These are phyloP conservation scores for Teleiodes luculella DNA, from an alignment of 2,888 invertebrate genomes.

Conservation along the genomic window DNA sequence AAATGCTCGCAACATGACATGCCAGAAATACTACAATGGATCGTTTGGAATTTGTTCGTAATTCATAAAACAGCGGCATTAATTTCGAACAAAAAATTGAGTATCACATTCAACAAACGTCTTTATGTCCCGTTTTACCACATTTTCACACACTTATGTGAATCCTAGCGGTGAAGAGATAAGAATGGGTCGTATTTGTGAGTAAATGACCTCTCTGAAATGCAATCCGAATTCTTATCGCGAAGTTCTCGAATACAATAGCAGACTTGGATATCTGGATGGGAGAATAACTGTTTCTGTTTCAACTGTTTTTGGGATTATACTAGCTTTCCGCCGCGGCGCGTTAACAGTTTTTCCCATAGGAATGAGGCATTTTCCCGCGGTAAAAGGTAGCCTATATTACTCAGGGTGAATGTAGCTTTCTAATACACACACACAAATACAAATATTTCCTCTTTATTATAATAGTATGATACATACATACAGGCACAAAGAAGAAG, in stretches of 20 bases:
- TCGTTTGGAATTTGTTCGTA: not conserved
- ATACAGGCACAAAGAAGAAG: no score
- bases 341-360: no score
- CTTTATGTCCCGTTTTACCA: not conserved
- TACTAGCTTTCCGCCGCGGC: no score
- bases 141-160: not conserved
- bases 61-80: not conserved
- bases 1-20: not conserved
- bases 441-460: no score
- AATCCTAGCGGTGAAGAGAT: slow-evolving; percentile 4
- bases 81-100: not conserved
- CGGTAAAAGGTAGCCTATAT: not conserved
- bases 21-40: not conserved
- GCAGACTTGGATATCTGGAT: not conserved
- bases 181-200: not conserved
- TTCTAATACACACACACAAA: no score
- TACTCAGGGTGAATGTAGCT: no score
- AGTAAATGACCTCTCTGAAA: slow-evolving; percentile 19
- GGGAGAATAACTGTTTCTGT: not conserved
- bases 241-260: not conserved
- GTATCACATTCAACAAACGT: no score
- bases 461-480: no score
- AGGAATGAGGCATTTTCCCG: not conserved
- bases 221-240: slow-evolving; percentile 5
- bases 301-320: no score